Percentiles rank a stretch among this genome's conserved stretches.
These are phyloP conservation scores for Eciton burchellii DNA, from an alignment of 1,140 invertebrate species.

Conservation along the genomic window DNA sequence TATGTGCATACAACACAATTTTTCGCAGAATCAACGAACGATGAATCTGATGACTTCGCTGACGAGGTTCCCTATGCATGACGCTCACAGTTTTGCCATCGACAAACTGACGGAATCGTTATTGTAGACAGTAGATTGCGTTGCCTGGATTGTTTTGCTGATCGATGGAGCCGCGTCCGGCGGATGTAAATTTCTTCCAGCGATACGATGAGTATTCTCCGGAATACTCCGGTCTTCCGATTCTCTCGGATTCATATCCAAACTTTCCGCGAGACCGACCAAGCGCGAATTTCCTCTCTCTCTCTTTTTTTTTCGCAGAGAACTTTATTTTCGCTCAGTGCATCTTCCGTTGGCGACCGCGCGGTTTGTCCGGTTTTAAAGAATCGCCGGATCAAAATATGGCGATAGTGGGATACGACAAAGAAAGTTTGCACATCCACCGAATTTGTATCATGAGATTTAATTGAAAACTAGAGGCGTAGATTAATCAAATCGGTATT, in stretches of 20 bases:
- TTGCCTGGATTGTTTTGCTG: slow-evolving; percentile 59
- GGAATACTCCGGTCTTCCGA: no score
- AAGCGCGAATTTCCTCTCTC: neutral
- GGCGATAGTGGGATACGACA: no score
- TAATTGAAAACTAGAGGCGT: no score
- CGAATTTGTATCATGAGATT: no score
- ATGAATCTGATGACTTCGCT: slow-evolving; percentile 81
- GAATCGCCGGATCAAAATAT: slow-evolving; percentile 15
- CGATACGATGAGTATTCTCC: slow-evolving; percentile 37
- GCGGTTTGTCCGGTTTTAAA: slow-evolving; percentile 41
- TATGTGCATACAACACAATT: slow-evolving; percentile 16
- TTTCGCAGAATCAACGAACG: slow-evolving; percentile 75
- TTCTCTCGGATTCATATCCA: slow-evolving; percentile 52
- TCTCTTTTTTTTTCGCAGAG: neutral
- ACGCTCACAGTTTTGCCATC: slow-evolving; percentile 57
- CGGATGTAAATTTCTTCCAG: slow-evolving; percentile 48
- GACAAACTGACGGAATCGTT: slow-evolving; percentile 59
- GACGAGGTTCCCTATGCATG: slow-evolving; percentile 73
- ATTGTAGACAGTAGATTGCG: slow-evolving; percentile 50
- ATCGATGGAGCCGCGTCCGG: slow-evolving; percentile 51
- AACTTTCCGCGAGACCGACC: slow-evolving; percentile 28
- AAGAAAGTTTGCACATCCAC: no score
- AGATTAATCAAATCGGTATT: no score
- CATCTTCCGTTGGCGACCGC: slow-evolving; percentile 40
- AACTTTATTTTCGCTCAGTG: slow-evolving; percentile 57